phyloP scores from a whole-genome alignment of 2,888 invertebrate genomes.

The Phaedon cochleariae region DNA sequence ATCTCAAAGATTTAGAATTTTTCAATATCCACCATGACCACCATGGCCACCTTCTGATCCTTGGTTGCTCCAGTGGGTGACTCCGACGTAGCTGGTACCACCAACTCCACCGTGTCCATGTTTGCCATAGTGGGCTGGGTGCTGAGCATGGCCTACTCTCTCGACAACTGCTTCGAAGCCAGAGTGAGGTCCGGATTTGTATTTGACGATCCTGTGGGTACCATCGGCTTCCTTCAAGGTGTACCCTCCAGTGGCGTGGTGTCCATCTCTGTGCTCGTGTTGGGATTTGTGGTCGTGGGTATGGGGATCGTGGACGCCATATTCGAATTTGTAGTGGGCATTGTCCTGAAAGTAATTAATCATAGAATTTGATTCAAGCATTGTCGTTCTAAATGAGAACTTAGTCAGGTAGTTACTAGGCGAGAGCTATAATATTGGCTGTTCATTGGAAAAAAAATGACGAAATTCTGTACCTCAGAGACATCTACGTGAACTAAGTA shows the following conservation, averaged over 20 bases:
- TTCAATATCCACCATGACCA: constrained; percentile 21
- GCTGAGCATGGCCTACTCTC: constrained; percentile 47
- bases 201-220: constrained; percentile 57
- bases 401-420: too few species aligned
- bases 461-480: too few species aligned
- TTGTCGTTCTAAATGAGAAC: too few species aligned
- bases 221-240: constrained; percentile 59
- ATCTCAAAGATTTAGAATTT: background rate
- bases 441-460: too few species aligned
- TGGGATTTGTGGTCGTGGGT: constrained; percentile 59
- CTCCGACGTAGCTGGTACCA: constrained; percentile 46
- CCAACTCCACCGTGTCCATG: constrained; percentile 29
- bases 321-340: constrained; percentile 56
- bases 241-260: constrained; percentile 57
- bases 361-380: too few species aligned
- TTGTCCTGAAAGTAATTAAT: constrained; percentile 24
- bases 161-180: constrained; percentile 49
- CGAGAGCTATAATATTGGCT: too few species aligned
- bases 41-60: constrained; percentile 23
- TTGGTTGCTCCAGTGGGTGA: constrained; percentile 44
- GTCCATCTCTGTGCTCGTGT: constrained; percentile 57
- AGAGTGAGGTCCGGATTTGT: constrained; percentile 45
- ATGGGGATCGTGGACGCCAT: constrained; percentile 59
- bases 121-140: constrained; percentile 45
- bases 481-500: too few species aligned